These are phyloP conservation scores for Gymnodraco acuticeps DNA, from an alignment of 2,797 vertebrate species.

Conservation along the genomic window DNA sequence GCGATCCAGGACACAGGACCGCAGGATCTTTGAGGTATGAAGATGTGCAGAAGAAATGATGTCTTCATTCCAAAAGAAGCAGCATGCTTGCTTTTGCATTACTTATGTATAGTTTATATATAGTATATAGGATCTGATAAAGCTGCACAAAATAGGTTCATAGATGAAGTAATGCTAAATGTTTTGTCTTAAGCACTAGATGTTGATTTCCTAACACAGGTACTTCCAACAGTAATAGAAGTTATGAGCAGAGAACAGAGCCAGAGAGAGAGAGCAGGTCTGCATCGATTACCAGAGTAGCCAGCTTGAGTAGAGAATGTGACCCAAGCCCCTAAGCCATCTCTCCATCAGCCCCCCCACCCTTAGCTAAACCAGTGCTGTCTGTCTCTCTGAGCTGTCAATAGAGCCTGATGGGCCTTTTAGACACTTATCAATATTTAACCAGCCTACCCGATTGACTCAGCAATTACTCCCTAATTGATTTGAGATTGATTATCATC, in stretches of 20 bases:
- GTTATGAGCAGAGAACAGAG: constrained; percentile 46
- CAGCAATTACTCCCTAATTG: constrained; percentile 90
- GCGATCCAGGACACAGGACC: too few relatives aligned
- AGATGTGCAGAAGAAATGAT: background rate
- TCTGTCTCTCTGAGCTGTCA: constrained; percentile 85
- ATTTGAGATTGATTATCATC: constrained; percentile 92
- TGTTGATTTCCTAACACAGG: background rate
- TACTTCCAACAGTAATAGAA: constrained; percentile 41
- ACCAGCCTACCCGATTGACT: constrained; percentile 88
- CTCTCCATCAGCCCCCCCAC: constrained; percentile 78
- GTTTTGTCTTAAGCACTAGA: background rate
- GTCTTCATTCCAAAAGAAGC: background rate
- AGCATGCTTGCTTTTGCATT: too few relatives aligned
- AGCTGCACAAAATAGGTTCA: background rate
- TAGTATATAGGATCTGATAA: too few relatives aligned
- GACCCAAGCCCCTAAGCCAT: constrained; percentile 74
- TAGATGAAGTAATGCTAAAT: background rate
- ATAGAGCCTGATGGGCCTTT: constrained; percentile 88
- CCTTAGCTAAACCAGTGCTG: constrained; percentile 59
- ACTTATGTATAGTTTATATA: background rate
- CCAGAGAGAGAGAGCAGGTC: constrained; percentile 44
- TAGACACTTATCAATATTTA: constrained; percentile 92
- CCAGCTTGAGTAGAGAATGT: constrained; percentile 62
- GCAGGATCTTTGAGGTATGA: background rate
- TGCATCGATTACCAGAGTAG: constrained; percentile 69